Conservation (phyloP, 92 coral and sea anemone species). For the Epizoanthus rinbou region DNA sequence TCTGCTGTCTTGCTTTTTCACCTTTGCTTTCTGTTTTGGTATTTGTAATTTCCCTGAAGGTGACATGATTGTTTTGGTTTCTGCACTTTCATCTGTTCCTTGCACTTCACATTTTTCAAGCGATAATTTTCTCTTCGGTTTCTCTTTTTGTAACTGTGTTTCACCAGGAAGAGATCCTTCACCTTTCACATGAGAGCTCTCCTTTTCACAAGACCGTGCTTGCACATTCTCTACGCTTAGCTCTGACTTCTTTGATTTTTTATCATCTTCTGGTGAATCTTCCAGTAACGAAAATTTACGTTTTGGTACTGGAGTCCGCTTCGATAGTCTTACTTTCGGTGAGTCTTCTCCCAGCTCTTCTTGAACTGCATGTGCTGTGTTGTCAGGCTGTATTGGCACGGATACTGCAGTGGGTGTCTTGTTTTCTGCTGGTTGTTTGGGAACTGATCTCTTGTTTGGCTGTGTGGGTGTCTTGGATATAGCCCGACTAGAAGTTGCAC, state of each 20-base stretch:
- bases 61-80: neutral
- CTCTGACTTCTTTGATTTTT: conserved; percentile 32
- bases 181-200: neutral
- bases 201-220: neutral
- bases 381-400: neutral
- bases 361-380: neutral
- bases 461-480: neutral
- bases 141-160: neutral
- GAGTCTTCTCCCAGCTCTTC: conserved; percentile 18
- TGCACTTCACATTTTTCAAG: neutral
- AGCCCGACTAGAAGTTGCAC: neutral
- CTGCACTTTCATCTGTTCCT: neutral
- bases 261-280: conserved; percentile 24
- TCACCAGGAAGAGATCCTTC: neutral
- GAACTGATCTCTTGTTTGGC: neutral
- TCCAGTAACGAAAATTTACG: conserved; percentile 78
- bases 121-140: neutral
- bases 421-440: neutral
- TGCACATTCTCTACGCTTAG: neutral
- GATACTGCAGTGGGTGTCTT: neutral
- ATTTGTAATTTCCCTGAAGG: neutral
- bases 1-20: neutral
- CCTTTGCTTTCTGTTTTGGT: conserved; percentile 7
- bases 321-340: conserved; percentile 72
- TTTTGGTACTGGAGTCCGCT: conserved; percentile 85